Evolutionary conservation across 2,113 vertebrate genomes (phyloP).

Genomic region (Apeltes quadracus): DNA sequence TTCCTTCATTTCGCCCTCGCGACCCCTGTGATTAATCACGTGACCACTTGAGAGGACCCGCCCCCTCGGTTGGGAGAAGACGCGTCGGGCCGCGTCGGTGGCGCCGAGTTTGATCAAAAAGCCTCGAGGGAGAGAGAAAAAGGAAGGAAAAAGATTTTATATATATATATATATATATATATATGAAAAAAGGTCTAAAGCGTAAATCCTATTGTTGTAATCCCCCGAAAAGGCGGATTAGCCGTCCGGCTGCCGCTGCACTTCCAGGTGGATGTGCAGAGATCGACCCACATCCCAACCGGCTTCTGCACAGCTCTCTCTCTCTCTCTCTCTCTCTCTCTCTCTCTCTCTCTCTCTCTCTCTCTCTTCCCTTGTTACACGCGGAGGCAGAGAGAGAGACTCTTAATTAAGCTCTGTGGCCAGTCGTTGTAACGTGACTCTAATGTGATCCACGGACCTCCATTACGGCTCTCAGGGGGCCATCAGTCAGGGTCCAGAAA

Average conservation of each 20-base stretch:
- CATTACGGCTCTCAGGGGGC: slow-evolving; percentile 61
- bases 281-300: slow-evolving; percentile 60
- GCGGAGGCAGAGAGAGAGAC: slow-evolving; percentile 24
- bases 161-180: no score
- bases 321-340: background rate
- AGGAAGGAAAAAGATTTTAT: slow-evolving; percentile 6
- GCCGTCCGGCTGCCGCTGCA: slow-evolving; percentile 53
- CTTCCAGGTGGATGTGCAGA: slow-evolving; percentile 58
- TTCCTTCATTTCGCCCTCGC: background rate
- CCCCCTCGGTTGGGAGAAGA: background rate
- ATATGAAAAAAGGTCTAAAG: slow-evolving; percentile 58
- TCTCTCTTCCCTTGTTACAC: background rate
- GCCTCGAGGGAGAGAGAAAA: background rate
- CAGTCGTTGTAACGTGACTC: slow-evolving; percentile 55
- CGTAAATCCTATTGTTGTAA: slow-evolving; percentile 73
- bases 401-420: slow-evolving; percentile 73
- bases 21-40: background rate
- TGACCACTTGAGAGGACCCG: no score
- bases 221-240: slow-evolving; percentile 70
- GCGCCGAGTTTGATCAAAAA: background rate
- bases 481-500: slow-evolving; percentile 73
- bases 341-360: background rate
- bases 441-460: slow-evolving; percentile 69
- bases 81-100: background rate
- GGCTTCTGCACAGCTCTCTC: background rate